These are phyloP conservation scores for Amphiprion ocellaris DNA, from an alignment of 2,113 vertebrate species.

Conservation along the genomic window DNA sequence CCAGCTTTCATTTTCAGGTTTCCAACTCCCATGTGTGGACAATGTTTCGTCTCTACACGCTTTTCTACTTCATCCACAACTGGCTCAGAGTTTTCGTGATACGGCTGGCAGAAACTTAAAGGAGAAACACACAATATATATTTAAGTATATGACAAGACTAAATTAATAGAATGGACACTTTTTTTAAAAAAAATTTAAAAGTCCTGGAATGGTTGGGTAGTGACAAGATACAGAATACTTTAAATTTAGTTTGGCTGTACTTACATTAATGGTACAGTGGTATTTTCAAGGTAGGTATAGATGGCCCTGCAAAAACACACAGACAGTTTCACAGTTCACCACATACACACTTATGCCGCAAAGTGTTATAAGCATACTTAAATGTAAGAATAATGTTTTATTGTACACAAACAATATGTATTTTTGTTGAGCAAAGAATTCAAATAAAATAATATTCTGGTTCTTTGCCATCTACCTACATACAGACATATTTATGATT, in stretches of 20 bases:
- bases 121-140: neutral
- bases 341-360: no score
- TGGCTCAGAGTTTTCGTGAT: neutral
- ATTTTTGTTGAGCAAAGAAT: no score
- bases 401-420: no score
- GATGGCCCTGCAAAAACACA: constrained; percentile 29
- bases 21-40: neutral
- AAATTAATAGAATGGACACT: neutral
- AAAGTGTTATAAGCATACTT: no score
- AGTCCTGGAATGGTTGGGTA: neutral
- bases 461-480: no score
- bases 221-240: neutral
- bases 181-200: no score
- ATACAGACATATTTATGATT: no score
- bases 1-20: constrained; percentile 29
- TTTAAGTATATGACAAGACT: neutral
- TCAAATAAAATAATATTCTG: no score
- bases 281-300: constrained; percentile 8
- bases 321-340: neutral
- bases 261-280: constrained; percentile 21
- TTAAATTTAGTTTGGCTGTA: neutral
- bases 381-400: neutral
- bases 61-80: neutral
- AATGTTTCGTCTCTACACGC: neutral
- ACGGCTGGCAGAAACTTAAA: neutral